These are phyloP conservation scores for Hypercompe scribonia DNA, from an alignment of 2,888 invertebrate genomes.

Conservation along the genomic window DNA sequence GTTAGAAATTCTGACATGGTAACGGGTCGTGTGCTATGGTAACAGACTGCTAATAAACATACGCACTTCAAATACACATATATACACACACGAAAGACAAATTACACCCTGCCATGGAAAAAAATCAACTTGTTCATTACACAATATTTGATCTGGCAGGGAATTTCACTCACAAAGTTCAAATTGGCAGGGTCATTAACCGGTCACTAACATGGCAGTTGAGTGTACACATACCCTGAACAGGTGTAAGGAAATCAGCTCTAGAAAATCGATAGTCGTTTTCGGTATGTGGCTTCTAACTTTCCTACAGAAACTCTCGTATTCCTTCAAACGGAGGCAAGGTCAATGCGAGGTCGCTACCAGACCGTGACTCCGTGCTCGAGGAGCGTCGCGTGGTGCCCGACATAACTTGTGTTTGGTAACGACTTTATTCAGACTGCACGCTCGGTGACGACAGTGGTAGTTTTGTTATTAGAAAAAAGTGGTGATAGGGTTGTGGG, in stretches of 20 bases:
- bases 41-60: too few species aligned
- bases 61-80: too few species aligned
- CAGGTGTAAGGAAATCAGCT: neutral
- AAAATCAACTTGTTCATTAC: too few species aligned
- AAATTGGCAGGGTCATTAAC: too few species aligned
- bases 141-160: too few species aligned
- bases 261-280: neutral
- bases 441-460: constrained; percentile 1
- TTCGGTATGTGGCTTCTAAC: neutral
- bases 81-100: too few species aligned
- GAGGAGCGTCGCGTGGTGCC: constrained; percentile 15
- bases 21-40: too few species aligned
- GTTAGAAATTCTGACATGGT: too few species aligned
- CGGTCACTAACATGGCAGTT: too few species aligned
- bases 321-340: constrained; percentile 24
- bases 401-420: constrained; percentile 7
- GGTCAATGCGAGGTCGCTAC: constrained; percentile 41
- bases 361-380: constrained; percentile 33
- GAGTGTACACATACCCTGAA: too few species aligned
- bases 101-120: too few species aligned
- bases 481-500: neutral
- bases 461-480: neutral
- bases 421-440: neutral
- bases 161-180: too few species aligned
- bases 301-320: constrained; percentile 10